phyloP scores from a whole-genome alignment of 2,797 vertebrate species.

The Galago senegalensis region DNA sequence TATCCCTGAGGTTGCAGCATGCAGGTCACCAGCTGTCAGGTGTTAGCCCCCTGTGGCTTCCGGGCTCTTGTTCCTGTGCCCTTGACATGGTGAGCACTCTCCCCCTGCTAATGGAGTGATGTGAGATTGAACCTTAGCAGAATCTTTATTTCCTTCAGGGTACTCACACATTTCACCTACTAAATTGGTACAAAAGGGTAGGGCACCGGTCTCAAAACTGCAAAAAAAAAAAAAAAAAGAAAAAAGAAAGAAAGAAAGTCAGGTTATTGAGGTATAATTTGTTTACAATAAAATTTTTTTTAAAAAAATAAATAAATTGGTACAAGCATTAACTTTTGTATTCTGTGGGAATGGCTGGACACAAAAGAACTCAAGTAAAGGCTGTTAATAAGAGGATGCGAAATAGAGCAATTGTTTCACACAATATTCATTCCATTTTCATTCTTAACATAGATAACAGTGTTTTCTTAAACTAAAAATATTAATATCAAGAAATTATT shows the following conservation, averaged over 20 bases:
- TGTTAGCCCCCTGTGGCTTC: neutral
- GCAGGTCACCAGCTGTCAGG: neutral
- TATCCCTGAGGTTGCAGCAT: neutral
- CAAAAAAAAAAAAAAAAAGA: too few relatives aligned
- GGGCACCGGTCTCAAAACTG: too few relatives aligned
- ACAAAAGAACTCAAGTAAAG: slow-evolving; percentile 9
- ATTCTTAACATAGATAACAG: neutral
- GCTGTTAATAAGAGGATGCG: neutral
- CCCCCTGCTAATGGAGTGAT: neutral
- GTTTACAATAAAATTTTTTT: too few relatives aligned
- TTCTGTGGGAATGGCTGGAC: neutral
- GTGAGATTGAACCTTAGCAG: neutral
- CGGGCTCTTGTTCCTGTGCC: neutral
- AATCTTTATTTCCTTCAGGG: neutral
- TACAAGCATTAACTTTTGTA: slow-evolving; percentile 4
- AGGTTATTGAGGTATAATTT: too few relatives aligned
- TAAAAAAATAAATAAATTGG: neutral
- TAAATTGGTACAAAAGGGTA: neutral
- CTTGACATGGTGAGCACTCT: neutral
- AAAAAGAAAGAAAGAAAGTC: too few relatives aligned
- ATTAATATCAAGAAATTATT: neutral
- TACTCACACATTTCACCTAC: neutral
- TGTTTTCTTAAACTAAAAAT: slow-evolving; percentile 31
- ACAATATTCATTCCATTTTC: neutral
- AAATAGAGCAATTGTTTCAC: neutral